These are phyloP conservation scores for Leptinotarsa juncta DNA, from an alignment of 2,888 invertebrate genomes.

Conservation along the genomic window DNA sequence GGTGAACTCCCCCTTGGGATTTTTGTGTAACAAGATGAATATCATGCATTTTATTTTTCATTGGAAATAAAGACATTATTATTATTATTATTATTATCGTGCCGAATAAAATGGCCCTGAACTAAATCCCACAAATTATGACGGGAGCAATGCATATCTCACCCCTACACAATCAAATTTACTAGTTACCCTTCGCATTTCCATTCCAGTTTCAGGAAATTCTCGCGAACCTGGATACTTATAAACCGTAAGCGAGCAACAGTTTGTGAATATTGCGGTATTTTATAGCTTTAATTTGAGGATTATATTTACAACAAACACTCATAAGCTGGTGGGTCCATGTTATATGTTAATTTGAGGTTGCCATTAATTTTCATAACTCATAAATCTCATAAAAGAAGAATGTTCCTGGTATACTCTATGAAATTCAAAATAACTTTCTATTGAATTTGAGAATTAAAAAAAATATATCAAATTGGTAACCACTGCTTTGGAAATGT, in stretches of 20 bases:
- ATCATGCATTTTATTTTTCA: no score
- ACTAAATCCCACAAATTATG: no score
- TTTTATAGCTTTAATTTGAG: not conserved
- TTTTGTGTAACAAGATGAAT: no score
- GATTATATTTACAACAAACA: not conserved
- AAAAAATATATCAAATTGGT: no score
- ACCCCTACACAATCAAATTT: conserved; percentile 1
- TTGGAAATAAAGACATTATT: no score
- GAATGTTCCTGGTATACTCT: not conserved
- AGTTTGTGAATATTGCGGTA: conserved; percentile 15
- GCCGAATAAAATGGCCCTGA: no score
- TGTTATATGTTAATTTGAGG: conserved; percentile 1
- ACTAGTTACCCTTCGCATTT: conserved; percentile 6
- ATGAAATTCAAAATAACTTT: no score
- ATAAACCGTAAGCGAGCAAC: not conserved
- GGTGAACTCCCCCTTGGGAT: no score
- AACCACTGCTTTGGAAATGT: no score
- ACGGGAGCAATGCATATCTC: not conserved
- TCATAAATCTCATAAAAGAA: not conserved
- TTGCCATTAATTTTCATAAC: not conserved
- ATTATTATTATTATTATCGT: no score
- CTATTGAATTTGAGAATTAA: not conserved
- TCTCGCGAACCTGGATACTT: conserved; percentile 1
- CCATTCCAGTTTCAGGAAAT: conserved; percentile 11
- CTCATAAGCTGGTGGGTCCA: conserved; percentile 4